Evolutionary conservation across 2,113 vertebrate species (phyloP).

Genomic region (Lophura nycthemera): DNA sequence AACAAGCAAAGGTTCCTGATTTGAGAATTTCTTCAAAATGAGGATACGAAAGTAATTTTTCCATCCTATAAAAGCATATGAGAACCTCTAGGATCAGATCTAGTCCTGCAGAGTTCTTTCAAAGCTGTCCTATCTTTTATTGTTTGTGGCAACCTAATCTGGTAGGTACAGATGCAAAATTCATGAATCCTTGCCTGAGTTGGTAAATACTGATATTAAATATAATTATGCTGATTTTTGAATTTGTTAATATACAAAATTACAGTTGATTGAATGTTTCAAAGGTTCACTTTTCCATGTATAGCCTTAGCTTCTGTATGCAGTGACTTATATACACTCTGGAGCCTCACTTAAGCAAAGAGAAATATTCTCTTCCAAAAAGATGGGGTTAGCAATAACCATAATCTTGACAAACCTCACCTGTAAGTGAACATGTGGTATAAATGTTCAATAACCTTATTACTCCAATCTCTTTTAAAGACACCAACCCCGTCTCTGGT

Average conservation of each 20-base stretch:
- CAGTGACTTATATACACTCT: background rate
- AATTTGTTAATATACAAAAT: background rate
- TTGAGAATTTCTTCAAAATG: background rate
- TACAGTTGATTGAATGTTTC: background rate
- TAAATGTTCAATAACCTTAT: conserved; percentile 41
- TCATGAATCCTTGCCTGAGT: background rate
- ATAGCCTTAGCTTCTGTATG: background rate
- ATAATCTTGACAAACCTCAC: background rate
- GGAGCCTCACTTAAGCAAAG: background rate
- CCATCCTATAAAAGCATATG: background rate
- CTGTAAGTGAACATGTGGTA: conserved; percentile 1
- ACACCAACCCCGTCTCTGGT: background rate
- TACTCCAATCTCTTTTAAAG: conserved; percentile 5
- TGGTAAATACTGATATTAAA: background rate
- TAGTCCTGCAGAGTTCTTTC: background rate
- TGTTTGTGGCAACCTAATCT: background rate
- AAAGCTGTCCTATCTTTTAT: background rate
- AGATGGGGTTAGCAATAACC: background rate
- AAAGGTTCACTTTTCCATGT: background rate
- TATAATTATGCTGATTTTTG: background rate
- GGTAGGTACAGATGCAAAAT: background rate
- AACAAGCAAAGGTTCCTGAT: background rate
- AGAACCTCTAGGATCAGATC: background rate
- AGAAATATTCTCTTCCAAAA: background rate
- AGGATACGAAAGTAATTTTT: background rate